Percentiles rank a stretch among this genome's conserved stretches.
phyloP scores from a whole-genome alignment of 2,113 vertebrate species.

The Cyprinus carpio region DNA sequence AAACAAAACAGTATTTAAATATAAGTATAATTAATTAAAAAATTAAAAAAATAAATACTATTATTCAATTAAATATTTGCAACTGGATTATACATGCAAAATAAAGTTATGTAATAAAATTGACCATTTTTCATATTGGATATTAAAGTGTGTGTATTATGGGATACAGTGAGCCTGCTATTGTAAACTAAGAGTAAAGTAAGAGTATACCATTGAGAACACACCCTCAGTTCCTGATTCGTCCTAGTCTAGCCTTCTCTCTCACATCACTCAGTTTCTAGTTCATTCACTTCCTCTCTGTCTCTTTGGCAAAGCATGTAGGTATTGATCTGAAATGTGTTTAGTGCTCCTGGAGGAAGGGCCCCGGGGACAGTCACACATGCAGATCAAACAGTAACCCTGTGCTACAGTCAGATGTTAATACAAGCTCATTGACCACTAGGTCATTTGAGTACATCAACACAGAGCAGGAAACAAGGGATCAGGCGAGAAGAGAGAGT shows the following conservation, averaged over 20 bases:
- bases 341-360: conserved; percentile 57
- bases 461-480: conserved; percentile 56
- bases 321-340: conserved; percentile 73
- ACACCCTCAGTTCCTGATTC: conserved; percentile 4
- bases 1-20: not conserved
- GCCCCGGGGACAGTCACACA: conserved; percentile 62
- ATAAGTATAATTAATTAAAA: not conserved
- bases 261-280: not conserved
- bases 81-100: not conserved
- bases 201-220: not conserved
- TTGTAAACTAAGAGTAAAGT: too few relatives aligned
- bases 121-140: not conserved
- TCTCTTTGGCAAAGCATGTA: conserved; percentile 62
- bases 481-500: not conserved
- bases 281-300: conserved; percentile 3
- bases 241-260: not conserved
- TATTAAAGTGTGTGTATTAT: not conserved
- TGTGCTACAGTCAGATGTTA: conserved; percentile 74
- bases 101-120: not conserved
- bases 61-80: not conserved
- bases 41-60: not conserved
- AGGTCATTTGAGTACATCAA: conserved; percentile 75
- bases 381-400: conserved; percentile 68
- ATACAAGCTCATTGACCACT: conserved; percentile 75
- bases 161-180: not conserved